Evolutionary conservation across 1,140 invertebrate genomes (phyloP), one percentile per base, ranked within the genome.

Genomic region (Ostrea denselamellosa): DNA sequence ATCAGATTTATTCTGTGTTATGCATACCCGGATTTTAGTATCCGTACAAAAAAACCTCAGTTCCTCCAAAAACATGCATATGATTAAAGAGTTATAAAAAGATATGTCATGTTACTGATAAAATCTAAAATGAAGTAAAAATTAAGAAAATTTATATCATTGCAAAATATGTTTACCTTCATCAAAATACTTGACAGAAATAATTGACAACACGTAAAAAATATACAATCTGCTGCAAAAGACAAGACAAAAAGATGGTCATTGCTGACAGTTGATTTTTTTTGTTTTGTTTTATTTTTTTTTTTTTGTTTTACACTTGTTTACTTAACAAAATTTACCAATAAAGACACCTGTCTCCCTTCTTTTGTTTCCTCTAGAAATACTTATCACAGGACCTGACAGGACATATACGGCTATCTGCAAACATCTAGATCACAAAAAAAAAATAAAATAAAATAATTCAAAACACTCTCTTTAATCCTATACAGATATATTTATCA

Each of bases 181-280:
- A 28, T 77, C 28, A 12, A 77, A 77, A 77, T 77, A 77, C 8
- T 77, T 77, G 25, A 77, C 68, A 77, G 68, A 77, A 77, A 77
- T 77, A 77, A 77, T 28, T 77, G 68, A 77, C 68, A 77, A 77
- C 68, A 77, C 4, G 68, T 77, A 77, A 77, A 71, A 44, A 77
- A 77, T 77, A 77, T 34, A 77, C 68, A 77, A 28, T 77, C 68
- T 77, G 68, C 68, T 77, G 68, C 68, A 77, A 77, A 77, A 34
- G 68, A 77, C 68, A 77, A 77, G 68, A 77, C 68, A 77, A 77
- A 77, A 77, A n/a, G n/a, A 77, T 34, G 25, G 68, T 77, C 68
- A 77, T 28, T 77, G 25, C 8, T 77, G 68, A 77, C 68, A 9
- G 28, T 77, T 17, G n/a, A 77, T 17, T 77, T 14, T 77, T 77